Conservation (phyloP, 2,888 invertebrate species). For the Pterobdella sp. region DNA sequence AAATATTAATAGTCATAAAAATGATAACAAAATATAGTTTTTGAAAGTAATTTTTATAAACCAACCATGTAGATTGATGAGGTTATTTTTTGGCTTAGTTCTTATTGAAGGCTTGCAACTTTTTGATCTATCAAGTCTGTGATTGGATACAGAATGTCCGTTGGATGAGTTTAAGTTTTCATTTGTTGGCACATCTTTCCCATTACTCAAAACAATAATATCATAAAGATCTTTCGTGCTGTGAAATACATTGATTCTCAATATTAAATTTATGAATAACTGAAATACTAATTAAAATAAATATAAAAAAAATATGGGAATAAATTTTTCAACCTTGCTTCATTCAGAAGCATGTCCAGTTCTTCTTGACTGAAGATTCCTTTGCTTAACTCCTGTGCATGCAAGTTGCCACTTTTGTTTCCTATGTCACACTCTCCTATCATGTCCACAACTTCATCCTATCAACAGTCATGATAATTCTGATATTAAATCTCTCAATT, state of each 20-base stretch:
- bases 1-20: neutral
- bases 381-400: neutral
- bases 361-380: neutral
- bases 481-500: no score
- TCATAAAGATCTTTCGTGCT: neutral
- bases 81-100: neutral
- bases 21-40: neutral
- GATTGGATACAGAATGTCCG: neutral
- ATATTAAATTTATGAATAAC: no score
- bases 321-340: neutral
- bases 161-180: neutral
- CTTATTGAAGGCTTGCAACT: neutral
- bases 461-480: no score
- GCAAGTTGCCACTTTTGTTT: neutral
- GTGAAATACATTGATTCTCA: neutral
- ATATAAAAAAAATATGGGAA: no score
- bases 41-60: neutral
- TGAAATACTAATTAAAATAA: no score
- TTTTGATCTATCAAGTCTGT: constrained; percentile 10
- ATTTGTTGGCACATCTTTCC: neutral
- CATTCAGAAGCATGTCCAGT: neutral
- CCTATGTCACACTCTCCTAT: neutral
- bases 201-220: neutral
- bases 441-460: constrained; percentile 6
- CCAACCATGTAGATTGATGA: neutral